Evolutionary conservation across 2,888 invertebrate genomes (phyloP).

Genomic region (Xestia ashworthii): DNA sequence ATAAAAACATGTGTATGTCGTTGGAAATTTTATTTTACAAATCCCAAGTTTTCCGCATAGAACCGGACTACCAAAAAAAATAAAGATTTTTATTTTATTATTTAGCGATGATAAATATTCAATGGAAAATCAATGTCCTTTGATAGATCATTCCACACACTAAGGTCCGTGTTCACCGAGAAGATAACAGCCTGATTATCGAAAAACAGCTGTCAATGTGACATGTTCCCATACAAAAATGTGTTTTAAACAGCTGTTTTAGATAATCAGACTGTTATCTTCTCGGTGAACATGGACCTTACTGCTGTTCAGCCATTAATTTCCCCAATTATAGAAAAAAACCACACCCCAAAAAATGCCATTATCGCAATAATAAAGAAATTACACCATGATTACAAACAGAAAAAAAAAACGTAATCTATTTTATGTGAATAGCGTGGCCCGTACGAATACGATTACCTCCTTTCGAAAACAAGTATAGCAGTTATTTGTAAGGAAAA

Average conservation of each 20-base stretch:
- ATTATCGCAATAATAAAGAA: slow-evolving; percentile 10
- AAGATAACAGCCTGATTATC: too few relatives aligned
- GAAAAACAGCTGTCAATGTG: too few relatives aligned
- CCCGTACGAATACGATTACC: slow-evolving; percentile 45
- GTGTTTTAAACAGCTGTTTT: too few relatives aligned
- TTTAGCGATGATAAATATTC: not conserved
- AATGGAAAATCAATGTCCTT: not conserved
- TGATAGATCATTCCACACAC: not conserved
- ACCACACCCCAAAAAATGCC: not conserved
- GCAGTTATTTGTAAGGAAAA: slow-evolving; percentile 60
- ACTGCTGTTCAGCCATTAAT: not conserved
- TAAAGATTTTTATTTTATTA: too few relatives aligned
- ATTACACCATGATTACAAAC: slow-evolving; percentile 27
- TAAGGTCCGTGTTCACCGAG: too few relatives aligned
- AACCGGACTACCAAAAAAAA: not conserved
- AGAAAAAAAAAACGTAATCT: slow-evolving; percentile 44
- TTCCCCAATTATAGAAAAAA: not conserved
- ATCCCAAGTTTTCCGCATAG: not conserved
- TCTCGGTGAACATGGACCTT: too few relatives aligned
- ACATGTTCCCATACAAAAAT: too few relatives aligned
- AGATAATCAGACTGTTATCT: too few relatives aligned
- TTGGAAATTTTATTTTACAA: too few relatives aligned
- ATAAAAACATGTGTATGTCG: too few relatives aligned
- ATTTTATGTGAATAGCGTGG: slow-evolving; percentile 27
- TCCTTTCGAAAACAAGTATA: slow-evolving; percentile 52